A percentile compares a stretch with the other conserved stretches of the same genome.
phyloP scores from a whole-genome alignment of 92 coral and sea anemone species.

The Isaurus tuberculatus region DNA sequence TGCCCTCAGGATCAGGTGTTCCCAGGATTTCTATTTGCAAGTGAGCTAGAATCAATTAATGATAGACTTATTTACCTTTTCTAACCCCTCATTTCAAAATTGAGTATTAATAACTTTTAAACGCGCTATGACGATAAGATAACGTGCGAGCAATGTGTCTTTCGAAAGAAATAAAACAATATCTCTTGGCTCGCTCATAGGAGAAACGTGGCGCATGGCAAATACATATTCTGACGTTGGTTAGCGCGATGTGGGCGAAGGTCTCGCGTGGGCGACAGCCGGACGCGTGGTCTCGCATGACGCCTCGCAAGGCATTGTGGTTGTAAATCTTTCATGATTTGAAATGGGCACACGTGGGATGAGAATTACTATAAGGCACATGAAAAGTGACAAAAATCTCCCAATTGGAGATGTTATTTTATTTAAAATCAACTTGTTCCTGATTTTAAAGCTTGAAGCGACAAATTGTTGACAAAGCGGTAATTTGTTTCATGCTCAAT shows the following conservation, averaged over 20 bases:
- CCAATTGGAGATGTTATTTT: conserved; percentile 18
- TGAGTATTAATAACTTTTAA: conserved; percentile 9
- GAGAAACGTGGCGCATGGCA: conserved; percentile 41
- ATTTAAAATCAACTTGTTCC: background rate
- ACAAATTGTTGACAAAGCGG: background rate
- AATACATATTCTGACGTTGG: conserved; percentile 35
- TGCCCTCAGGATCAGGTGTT: too few relatives aligned
- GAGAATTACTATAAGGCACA: conserved; percentile 40
- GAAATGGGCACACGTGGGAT: conserved; percentile 44
- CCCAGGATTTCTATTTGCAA: too few relatives aligned
- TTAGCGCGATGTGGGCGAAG: conserved; percentile 31
- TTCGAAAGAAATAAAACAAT: background rate
- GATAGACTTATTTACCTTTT: too few relatives aligned
- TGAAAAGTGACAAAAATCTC: conserved; percentile 31
- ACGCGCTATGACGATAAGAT: conserved; percentile 25
- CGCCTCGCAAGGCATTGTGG: conserved; percentile 31
- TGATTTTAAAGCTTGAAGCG: conserved; percentile 15
- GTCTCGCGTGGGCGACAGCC: conserved; percentile 44
- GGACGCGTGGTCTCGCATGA: conserved; percentile 47
- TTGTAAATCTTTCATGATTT: background rate
- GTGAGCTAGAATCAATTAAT: too few relatives aligned
- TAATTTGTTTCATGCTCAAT: background rate
- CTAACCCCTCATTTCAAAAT: too few relatives aligned
- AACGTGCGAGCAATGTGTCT: conserved; percentile 36
- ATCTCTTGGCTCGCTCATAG: conserved; percentile 7